Conservation (phyloP, 2,797 vertebrate species). For the Coccyzus lansbergi region DNA sequence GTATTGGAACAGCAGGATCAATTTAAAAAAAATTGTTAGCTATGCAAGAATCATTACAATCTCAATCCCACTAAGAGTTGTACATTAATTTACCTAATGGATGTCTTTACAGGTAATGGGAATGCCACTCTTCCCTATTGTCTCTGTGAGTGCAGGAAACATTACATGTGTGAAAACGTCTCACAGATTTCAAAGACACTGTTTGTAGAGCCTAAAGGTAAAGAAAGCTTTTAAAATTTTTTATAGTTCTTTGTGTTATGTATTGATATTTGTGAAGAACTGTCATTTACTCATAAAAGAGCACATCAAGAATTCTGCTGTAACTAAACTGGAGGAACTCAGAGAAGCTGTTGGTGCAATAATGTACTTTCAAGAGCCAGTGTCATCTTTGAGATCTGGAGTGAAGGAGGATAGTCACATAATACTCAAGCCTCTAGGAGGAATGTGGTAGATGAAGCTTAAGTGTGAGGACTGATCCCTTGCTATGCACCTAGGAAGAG, state of each 20-base stretch:
- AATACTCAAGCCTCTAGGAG: not conserved
- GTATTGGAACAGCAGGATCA: not conserved
- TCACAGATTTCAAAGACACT: not conserved
- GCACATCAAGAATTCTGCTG: not conserved
- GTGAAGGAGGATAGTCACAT: not conserved
- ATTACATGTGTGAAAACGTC: not conserved
- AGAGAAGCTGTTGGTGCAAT: not conserved
- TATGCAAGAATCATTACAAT: not conserved
- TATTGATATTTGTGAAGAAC: fast-evolving
- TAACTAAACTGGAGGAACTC: not conserved
- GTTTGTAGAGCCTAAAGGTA: not conserved
- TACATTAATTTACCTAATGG: not conserved
- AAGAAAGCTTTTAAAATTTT: fast-evolving
- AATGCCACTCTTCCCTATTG: not conserved
- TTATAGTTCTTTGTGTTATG: not conserved
- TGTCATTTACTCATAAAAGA: not conserved
- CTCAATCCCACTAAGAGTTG: not conserved
- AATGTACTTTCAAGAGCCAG: not conserved
- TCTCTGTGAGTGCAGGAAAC: not conserved
- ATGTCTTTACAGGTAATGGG: not conserved
- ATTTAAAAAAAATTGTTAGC: not conserved
- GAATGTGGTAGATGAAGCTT: not conserved
- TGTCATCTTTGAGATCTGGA: fast-evolving
- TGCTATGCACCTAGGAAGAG: not conserved
- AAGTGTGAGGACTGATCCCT: not conserved